Evolutionary conservation across 1,140 invertebrate genomes (phyloP).

Genomic region (Lanistes nyassanus): DNA sequence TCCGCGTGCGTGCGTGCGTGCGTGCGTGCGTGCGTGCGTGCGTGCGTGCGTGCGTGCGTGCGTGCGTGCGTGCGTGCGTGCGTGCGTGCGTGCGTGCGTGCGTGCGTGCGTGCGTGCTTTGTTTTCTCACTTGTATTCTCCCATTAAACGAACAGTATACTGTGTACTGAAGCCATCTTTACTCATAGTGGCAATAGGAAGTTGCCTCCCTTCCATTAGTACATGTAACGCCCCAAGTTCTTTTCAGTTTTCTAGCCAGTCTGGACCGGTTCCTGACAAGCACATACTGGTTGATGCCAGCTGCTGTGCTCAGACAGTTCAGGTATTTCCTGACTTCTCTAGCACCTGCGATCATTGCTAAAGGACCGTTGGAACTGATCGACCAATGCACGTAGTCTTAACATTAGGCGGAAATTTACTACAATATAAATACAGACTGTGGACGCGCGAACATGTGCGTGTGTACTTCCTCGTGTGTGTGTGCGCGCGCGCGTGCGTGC

Average conservation of each 20-base stretch:
- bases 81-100: conserved; percentile 6
- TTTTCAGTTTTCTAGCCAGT: too few species aligned
- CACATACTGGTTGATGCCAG: not conserved
- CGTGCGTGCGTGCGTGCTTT: not conserved
- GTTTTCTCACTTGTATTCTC: not conserved
- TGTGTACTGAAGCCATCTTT: not conserved
- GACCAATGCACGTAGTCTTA: not conserved
- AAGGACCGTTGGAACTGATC: not conserved
- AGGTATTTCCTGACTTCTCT: too few species aligned
- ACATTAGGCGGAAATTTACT: not conserved
- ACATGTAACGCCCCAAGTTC: too few species aligned
- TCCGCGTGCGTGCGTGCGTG: not conserved
- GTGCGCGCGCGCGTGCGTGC: not conserved
- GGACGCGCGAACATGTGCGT: not conserved
- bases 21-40: not conserved
- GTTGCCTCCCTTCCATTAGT: too few species aligned
- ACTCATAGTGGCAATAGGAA: too few species aligned
- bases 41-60: conserved; percentile 5
- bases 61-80: conserved; percentile 23
- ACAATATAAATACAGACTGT: not conserved
- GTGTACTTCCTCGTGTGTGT: conserved; percentile 2
- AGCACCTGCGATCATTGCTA: too few species aligned
- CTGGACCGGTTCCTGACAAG: not conserved
- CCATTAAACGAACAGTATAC: not conserved
- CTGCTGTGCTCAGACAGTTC: too few species aligned